Evolutionary conservation across 2,797 vertebrate genomes (phyloP).

Genomic region (Dendrocincla fuliginosa): DNA sequence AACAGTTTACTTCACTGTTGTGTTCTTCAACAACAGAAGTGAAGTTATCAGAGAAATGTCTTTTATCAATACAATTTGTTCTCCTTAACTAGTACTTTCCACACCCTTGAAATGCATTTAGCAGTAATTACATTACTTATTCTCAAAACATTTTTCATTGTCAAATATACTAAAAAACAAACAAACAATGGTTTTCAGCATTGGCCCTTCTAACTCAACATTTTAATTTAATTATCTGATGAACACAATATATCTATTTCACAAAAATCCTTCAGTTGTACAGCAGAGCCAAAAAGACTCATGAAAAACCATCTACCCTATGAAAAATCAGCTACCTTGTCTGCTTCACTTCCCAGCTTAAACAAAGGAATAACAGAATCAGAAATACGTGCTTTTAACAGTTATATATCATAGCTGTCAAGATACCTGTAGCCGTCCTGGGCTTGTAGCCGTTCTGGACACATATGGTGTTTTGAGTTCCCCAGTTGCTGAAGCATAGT

Average conservation of each 20-base stretch:
- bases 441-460: not conserved
- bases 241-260: not conserved
- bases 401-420: not conserved
- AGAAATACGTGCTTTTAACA: not conserved
- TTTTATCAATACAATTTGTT: not conserved
- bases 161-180: not conserved
- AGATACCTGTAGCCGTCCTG: no score
- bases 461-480: not conserved
- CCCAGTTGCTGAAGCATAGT: not conserved
- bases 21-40: not conserved
- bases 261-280: not conserved
- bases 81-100: not conserved
- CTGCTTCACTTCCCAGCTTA: not conserved
- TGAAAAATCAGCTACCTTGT: not conserved
- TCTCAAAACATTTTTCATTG: conserved; percentile 27
- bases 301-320: not conserved
- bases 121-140: not conserved
- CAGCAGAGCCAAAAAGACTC: not conserved
- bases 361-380: not conserved
- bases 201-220: not conserved
- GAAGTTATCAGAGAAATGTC: not conserved
- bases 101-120: not conserved
- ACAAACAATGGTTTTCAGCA: not conserved
- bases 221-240: conserved; percentile 1
- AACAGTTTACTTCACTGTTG: not conserved